These are phyloP conservation scores for Pomatorhinus ruficollis DNA, from an alignment of 2,113 vertebrate species.

Conservation along the genomic window DNA sequence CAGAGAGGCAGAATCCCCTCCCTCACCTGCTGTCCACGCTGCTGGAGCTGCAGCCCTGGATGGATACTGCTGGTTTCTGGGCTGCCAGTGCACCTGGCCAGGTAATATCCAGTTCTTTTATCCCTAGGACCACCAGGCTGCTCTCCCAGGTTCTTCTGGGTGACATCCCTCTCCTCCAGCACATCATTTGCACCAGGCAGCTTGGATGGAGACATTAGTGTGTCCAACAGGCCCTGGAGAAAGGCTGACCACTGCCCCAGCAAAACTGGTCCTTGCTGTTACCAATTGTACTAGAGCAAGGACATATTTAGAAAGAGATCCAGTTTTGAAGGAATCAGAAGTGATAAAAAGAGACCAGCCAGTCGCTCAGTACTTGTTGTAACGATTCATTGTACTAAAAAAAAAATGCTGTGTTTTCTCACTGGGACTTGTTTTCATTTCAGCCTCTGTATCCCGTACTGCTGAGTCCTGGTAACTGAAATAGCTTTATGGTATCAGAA, in stretches of 20 bases:
- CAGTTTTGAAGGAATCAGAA: neutral
- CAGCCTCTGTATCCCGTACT: neutral
- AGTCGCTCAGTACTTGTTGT: neutral
- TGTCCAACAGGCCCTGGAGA: neutral
- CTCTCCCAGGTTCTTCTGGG: neutral
- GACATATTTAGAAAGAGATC: neutral
- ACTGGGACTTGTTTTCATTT: neutral
- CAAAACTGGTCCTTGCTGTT: neutral
- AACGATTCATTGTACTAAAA: neutral
- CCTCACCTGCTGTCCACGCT: neutral
- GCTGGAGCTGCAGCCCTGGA: neutral
- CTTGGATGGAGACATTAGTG: neutral
- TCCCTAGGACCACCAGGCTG: neutral
- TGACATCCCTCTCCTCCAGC: neutral
- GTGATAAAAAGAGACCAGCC: neutral
- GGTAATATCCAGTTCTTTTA: neutral
- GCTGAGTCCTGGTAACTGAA: neutral
- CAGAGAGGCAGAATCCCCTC: neutral
- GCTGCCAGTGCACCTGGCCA: neutral
- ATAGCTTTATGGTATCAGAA: neutral
- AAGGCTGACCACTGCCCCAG: neutral
- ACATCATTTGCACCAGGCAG: neutral
- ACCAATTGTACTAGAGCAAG: neutral
- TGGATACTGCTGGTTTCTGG: neutral
- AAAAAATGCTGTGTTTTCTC: neutral